Base-by-base conservation (phyloP, 2,797 vertebrate genomes). In the Salmo trutta region DNA sequence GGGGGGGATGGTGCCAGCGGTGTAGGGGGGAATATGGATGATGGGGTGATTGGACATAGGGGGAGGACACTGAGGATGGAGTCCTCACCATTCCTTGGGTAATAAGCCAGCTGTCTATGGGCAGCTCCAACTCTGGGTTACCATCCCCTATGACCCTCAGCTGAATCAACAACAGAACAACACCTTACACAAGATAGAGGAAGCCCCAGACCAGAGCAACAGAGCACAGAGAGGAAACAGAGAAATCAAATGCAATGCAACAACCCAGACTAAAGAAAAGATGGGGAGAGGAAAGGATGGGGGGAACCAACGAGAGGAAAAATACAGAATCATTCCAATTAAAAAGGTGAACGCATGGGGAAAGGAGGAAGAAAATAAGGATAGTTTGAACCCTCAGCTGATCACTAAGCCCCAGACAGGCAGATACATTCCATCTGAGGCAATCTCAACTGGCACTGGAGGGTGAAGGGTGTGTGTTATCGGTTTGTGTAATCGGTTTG, bases 21-120 rank as follows among this genome's bases (percentile, higher is more conserved):
- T 12, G 90, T n/a, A 15, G 27, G 76, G 41, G 82, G 51, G 82
- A 88, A 87, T 79, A 53, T 82, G 84, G 86, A 0, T 79, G 87
- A 80, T 82, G 87, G 92, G 90, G 89, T 79, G 87, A 87, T 85
- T 3, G 76, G 56, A 47, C 21, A 12, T 17, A 67, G 10, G n/a
- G 79, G 77, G 52, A 47, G 71, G 77, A 94, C 91, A 94, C 88
- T 86, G 88, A 89, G 87, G 89, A 89, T 86, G 93, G 91, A 94
- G 91, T 95, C 95, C 97, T 99, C 98, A 99, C 98, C 98, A 99
- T 99, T 99, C 98, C 98, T 98, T 99, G 98, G 93, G 96, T 97
- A 93, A 99, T 98, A 92, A 99, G 98, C 98, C 98, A 99, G 96
- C 95, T 97, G 97, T 99, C 98, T 98, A 99, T 99, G 91, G 98